phyloP scores from a whole-genome alignment of 1,140 invertebrate genomes.

The Holcopasites calliopsidis region DNA sequence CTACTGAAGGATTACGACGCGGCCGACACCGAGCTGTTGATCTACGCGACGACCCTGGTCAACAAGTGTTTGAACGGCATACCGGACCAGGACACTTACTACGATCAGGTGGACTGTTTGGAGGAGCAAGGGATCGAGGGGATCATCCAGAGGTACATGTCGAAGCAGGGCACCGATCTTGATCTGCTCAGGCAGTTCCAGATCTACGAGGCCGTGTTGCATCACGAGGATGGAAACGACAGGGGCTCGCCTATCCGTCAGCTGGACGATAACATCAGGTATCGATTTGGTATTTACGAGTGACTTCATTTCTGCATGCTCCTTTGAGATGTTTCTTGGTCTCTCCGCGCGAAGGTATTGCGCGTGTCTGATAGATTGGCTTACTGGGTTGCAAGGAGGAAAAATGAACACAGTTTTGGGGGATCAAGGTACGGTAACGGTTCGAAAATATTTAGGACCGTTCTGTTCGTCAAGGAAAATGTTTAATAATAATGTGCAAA shows the following conservation, averaged over 20 bases:
- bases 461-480: no score
- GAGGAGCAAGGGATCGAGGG: constrained; percentile 98
- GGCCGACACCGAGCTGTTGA: constrained; percentile 96
- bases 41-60: constrained; percentile 97
- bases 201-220: constrained; percentile 96
- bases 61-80: constrained; percentile 98
- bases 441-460: no score
- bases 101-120: constrained; percentile 97
- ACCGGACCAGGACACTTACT: constrained; percentile 98
- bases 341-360: neutral
- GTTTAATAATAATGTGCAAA: no score
- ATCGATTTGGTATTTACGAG: constrained; percentile 5
- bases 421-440: no score
- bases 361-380: no score
- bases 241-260: constrained; percentile 85
- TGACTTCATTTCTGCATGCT: neutral
- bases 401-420: no score
- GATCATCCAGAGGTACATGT: constrained; percentile 95
- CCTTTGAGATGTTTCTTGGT: neutral
- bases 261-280: constrained; percentile 89
- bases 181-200: constrained; percentile 96
- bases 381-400: no score
- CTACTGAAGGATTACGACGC: constrained; percentile 96
- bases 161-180: constrained; percentile 94
- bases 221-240: constrained; percentile 92